A percentile compares a stretch with the other conserved stretches of the same genome.
Conservation (phyloP, 1,140 invertebrate genomes). For the Heliconius nattereri region DNA sequence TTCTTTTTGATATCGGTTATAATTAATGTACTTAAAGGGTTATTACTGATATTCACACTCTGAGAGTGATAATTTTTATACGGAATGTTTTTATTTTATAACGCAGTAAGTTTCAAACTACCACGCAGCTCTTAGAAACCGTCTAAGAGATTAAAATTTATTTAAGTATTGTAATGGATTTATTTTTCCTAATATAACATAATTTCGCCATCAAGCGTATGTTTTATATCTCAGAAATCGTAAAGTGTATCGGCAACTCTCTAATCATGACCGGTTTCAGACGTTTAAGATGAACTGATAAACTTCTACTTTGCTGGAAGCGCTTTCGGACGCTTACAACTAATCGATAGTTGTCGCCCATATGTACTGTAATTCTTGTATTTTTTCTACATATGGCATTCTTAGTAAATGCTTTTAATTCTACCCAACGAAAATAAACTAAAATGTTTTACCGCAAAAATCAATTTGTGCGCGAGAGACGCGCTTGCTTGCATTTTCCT, state of each 20-base stretch:
- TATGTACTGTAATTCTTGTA: not conserved
- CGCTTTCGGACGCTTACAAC: conserved; percentile 7
- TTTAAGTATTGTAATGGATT: too few relatives aligned
- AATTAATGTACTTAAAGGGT: not conserved
- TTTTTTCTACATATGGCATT: not conserved
- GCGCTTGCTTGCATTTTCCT: not conserved
- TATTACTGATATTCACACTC: not conserved
- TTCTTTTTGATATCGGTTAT: not conserved
- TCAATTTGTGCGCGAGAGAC: not conserved
- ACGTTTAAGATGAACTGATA: conserved; percentile 14
- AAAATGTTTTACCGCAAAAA: not conserved
- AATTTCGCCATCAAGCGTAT: not conserved
- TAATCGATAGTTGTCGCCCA: not conserved
- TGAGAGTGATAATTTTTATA: too few relatives aligned
- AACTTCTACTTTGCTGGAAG: conserved; percentile 1
- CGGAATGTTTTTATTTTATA: too few relatives aligned
- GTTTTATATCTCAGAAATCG: not conserved
- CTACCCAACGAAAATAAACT: too few relatives aligned
- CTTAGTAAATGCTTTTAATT: not conserved
- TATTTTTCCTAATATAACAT: not conserved
- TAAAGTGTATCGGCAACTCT: conserved; percentile 26
- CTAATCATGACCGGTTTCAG: conserved; percentile 33
- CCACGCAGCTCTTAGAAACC: too few relatives aligned
- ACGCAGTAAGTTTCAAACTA: too few relatives aligned
- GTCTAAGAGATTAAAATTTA: too few relatives aligned